Base-by-base conservation (phyloP, 2,888 invertebrate genomes). In the Pyralis farinalis region DNA sequence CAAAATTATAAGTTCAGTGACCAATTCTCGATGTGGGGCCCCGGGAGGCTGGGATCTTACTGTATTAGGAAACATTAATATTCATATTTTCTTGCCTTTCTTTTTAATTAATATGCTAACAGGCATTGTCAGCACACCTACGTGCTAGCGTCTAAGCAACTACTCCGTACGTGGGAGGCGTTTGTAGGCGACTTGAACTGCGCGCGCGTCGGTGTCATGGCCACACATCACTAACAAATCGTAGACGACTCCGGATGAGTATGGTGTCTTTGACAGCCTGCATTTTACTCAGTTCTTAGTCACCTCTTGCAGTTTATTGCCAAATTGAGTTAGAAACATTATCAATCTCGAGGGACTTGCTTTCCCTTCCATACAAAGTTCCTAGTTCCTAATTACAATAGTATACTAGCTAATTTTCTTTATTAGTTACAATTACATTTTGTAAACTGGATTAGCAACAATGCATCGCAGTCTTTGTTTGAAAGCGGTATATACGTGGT, bases 91-190 rank as follows among this genome's bases (percentile, higher is more conserved):
- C 64, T 65, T 66, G 66, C 69, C 83, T 86, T 84, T 85, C 84
- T 81, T 85, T 77, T 76, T 82, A 85, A 86, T 86, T 84, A 85
- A 83, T 82, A 85, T 84, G 83, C 82, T 81, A 83, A 83, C 74
- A 79, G 73, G 74, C 80, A 84, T 84, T 82, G 84, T 84, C 78
- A 74, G 74, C 68, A 80, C 83, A 71, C 85, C 85, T 75, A 85
- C 85, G 58, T 62, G 53, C 56, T 55, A 53, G 58, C 53, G 69
- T 61, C 63, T 63, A 67, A 67, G 71, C 61, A 56, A 67, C 56
- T 48, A 58, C 53, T 60, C 58, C 54, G 49, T 39, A 59, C 56
- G 75, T 75, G 71, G 74, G 79, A 63, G 73, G 61, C 51, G 61
- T 55, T 64, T 59, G 71, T 71, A 70, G 75, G 71, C 72, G 71